A percentile compares a stretch with the other conserved stretches of the same genome.
phyloP scores from a whole-genome alignment of 2,113 vertebrate genomes.

The Pristiophorus japonicus region DNA sequence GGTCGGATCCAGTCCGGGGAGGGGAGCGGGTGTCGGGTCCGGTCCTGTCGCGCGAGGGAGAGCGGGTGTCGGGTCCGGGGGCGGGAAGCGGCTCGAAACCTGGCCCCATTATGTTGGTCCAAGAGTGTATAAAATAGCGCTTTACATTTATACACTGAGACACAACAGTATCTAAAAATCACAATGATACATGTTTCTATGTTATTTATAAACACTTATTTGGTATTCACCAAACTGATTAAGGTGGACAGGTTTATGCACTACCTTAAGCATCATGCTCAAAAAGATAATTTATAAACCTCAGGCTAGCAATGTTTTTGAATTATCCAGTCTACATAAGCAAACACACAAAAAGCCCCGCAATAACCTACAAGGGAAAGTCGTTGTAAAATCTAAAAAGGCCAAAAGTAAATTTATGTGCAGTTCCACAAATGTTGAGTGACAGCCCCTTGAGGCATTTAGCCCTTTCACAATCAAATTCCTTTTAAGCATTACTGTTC shows the following conservation, averaged over 20 bases:
- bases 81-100: too few species aligned
- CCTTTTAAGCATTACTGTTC: not conserved
- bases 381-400: not conserved
- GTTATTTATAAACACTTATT: not conserved
- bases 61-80: too few species aligned
- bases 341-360: not conserved
- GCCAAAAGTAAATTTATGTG: not conserved
- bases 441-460: not conserved
- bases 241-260: not conserved
- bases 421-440: conserved; percentile 3
- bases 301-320: not conserved
- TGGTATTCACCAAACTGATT: not conserved
- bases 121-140: not conserved
- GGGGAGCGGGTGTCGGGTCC: too few species aligned
- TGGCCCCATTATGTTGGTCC: not conserved
- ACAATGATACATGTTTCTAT: not conserved
- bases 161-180: not conserved
- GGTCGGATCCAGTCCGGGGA: too few species aligned
- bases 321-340: not conserved
- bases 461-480: not conserved
- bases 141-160: not conserved
- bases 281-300: not conserved
- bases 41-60: too few species aligned
- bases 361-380: not conserved
- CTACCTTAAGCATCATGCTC: not conserved